These are phyloP conservation scores for Camponotus vicinus DNA, from an alignment of 1,140 invertebrate genomes.

Conservation along the genomic window DNA sequence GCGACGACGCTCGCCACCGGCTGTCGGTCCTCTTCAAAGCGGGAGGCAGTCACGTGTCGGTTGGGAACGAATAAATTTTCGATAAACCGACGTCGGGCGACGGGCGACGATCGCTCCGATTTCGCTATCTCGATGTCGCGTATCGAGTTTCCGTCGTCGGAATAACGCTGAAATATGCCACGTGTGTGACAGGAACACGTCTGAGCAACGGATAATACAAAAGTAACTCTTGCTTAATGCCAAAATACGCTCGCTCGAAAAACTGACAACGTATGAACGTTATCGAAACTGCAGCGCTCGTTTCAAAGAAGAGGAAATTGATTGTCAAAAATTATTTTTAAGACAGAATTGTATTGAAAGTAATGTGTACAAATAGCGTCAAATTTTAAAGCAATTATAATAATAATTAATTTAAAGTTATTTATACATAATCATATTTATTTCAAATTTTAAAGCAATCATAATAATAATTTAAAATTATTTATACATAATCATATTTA, in stretches of 20 bases:
- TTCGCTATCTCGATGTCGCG: slow-evolving; percentile 69
- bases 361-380: neutral
- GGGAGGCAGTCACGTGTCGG: slow-evolving; percentile 69
- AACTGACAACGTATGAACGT: neutral
- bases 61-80: slow-evolving; percentile 74
- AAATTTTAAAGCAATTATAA: neutral
- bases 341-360: neutral
- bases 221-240: slow-evolving; percentile 61
- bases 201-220: slow-evolving; percentile 62
- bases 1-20: slow-evolving; percentile 67
- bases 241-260: neutral
- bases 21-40: slow-evolving; percentile 72
- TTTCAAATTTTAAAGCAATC: neutral
- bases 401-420: neutral
- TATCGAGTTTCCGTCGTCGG: slow-evolving; percentile 74
- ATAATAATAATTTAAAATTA: neutral
- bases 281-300: neutral
- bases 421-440: neutral
- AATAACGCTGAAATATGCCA: slow-evolving; percentile 76
- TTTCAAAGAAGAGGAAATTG: neutral
- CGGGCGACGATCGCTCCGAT: slow-evolving; percentile 73
- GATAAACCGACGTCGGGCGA: slow-evolving; percentile 72
- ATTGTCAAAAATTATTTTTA: neutral
- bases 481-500: neutral
- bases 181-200: slow-evolving; percentile 65